A percentile compares a stretch with the other conserved stretches of the same genome.
phyloP scores from a whole-genome alignment of 2,888 invertebrate species.

The Thecophora atra region DNA sequence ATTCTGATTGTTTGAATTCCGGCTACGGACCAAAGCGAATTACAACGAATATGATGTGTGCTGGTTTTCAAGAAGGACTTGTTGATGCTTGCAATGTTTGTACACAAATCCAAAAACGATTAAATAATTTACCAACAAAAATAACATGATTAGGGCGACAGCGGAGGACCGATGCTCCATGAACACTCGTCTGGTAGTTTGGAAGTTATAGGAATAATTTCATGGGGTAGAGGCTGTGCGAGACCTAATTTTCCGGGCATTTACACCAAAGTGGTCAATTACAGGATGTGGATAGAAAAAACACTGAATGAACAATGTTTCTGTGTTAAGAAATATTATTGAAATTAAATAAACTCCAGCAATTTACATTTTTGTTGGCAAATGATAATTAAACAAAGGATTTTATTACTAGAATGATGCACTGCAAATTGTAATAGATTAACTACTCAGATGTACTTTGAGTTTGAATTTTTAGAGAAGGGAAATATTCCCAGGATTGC shows the following conservation, averaged over 20 bases:
- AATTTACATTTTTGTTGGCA: too few relatives aligned
- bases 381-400: too few relatives aligned
- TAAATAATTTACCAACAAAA: too few relatives aligned
- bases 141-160: conserved; percentile 29
- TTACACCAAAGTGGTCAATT: conserved; percentile 27
- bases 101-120: too few relatives aligned
- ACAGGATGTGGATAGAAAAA: conserved; percentile 26
- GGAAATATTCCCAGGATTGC: too few relatives aligned
- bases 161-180: conserved; percentile 27
- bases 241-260: conserved; percentile 27
- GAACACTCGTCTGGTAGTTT: conserved; percentile 12
- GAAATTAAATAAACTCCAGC: not conserved
- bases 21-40: conserved; percentile 76
- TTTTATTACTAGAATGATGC: too few relatives aligned
- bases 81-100: conserved; percentile 75
- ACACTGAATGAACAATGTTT: conserved; percentile 18
- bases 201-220: conserved; percentile 26
- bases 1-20: conserved; percentile 74
- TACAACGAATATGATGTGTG: conserved; percentile 81
- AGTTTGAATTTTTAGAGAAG: too few relatives aligned
- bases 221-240: conserved; percentile 33
- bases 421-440: too few relatives aligned
- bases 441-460: too few relatives aligned
- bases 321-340: conserved; percentile 9
- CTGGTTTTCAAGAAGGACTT: conserved; percentile 74